Conservation (phyloP, 1,140 invertebrate species). For the Tenebrio molitor region DNA sequence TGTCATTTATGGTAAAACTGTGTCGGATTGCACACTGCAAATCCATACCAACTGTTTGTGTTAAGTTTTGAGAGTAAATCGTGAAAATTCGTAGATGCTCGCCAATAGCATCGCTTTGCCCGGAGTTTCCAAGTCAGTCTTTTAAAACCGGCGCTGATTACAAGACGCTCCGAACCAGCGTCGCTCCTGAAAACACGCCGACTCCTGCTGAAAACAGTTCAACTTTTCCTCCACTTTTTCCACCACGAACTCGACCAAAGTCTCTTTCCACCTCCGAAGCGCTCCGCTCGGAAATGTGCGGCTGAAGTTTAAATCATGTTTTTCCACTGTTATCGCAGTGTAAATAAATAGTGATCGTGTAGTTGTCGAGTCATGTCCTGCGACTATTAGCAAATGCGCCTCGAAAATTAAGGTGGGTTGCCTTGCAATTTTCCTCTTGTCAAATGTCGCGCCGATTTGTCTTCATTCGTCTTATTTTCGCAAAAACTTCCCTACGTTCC, state of each 20-base stretch:
- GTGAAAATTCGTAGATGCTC: conserved; percentile 46
- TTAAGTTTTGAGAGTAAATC: conserved; percentile 45
- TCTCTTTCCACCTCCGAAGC: background rate
- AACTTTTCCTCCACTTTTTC: conserved; percentile 3
- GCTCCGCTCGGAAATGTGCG: conserved; percentile 11
- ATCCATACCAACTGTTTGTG: conserved; percentile 39
- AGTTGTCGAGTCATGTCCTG: background rate
- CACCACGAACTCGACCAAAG: background rate
- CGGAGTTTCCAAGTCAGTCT: conserved; percentile 44
- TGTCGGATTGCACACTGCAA: conserved; percentile 13
- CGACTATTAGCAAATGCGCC: conserved; percentile 24
- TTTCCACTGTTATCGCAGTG: background rate
- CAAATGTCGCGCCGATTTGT: background rate
- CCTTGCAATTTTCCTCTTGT: background rate
- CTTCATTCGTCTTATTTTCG: conserved; percentile 18
- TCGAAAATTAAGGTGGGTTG: conserved; percentile 27
- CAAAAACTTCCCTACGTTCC: too few species aligned
- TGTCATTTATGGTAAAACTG: conserved; percentile 22
- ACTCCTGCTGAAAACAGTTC: conserved; percentile 8
- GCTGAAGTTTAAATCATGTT: conserved; percentile 2
- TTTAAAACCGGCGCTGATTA: conserved; percentile 35
- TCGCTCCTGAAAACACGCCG: conserved; percentile 17
- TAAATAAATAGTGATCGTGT: conserved; percentile 26
- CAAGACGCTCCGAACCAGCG: conserved; percentile 26
- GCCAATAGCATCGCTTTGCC: conserved; percentile 40